A percentile compares a stretch with the other conserved stretches of the same genome.
These are phyloP conservation scores for Saccostrea cuccullata DNA, from an alignment of 1,140 invertebrate genomes.

Conservation along the genomic window DNA sequence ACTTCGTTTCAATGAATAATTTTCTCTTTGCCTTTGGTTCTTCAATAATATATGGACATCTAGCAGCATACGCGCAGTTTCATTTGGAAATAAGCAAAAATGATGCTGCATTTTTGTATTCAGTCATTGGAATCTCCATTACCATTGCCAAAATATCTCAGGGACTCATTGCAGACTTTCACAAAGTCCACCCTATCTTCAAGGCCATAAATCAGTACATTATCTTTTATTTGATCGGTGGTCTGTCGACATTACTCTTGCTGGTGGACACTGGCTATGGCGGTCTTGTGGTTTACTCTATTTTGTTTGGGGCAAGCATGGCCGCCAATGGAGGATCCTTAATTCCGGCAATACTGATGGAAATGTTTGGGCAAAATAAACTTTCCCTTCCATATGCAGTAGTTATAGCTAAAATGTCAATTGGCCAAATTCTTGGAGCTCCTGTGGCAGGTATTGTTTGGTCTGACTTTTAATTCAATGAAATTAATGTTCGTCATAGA, in stretches of 20 bases:
- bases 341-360: conserved; percentile 57
- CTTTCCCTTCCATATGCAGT: conserved; percentile 50
- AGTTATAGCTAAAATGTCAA: conserved; percentile 40
- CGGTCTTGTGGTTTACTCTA: conserved; percentile 50
- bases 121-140: conserved; percentile 52
- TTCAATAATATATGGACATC: conserved; percentile 56
- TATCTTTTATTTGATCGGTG: conserved; percentile 48
- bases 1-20: conserved; percentile 47
- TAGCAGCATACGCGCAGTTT: conserved; percentile 49
- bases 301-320: conserved; percentile 54
- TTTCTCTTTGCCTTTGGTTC: conserved; percentile 53
- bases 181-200: conserved; percentile 22
- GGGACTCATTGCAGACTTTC: conserved; percentile 46
- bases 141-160: conserved; percentile 50
- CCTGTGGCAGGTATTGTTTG: conserved; percentile 50
- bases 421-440: conserved; percentile 51
- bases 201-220: conserved; percentile 53
- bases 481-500: too few relatives aligned
- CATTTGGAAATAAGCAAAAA: conserved; percentile 33
- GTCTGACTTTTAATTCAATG: too few relatives aligned
- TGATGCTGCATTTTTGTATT: conserved; percentile 50
- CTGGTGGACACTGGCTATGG: conserved; percentile 25
- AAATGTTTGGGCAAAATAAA: conserved; percentile 49
- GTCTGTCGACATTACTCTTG: conserved; percentile 43
- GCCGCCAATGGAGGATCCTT: conserved; percentile 53